Conservation (phyloP, 2,797 vertebrate species). For the Gymnothorax javanicus region DNA sequence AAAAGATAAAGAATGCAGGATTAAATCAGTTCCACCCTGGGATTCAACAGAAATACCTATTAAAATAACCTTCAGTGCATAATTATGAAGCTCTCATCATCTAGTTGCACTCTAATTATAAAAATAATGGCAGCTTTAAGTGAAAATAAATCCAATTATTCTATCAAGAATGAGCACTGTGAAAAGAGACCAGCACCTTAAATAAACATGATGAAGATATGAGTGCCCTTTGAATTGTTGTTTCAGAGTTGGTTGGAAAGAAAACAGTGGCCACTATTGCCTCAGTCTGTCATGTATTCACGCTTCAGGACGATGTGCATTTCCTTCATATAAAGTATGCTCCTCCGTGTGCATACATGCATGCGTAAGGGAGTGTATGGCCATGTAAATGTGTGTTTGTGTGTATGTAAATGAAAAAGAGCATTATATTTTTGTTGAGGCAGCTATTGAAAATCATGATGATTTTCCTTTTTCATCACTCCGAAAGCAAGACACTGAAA, state of each 20-base stretch:
- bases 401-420: not conserved
- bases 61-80: not conserved
- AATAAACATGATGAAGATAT: not conserved
- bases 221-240: not conserved
- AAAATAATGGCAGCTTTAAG: constrained; percentile 16
- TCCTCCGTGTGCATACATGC: not conserved
- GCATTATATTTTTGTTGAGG: not conserved
- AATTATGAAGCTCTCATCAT: constrained; percentile 1
- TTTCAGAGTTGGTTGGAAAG: not conserved
- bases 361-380: not conserved
- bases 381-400: not conserved
- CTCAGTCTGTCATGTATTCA: not conserved
- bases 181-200: not conserved
- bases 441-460: not conserved
- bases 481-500: not conserved
- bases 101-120: constrained; percentile 1
- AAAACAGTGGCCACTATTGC: not conserved
- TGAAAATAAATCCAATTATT: not conserved
- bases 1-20: not conserved
- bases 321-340: not conserved
- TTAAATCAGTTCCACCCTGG: not conserved
- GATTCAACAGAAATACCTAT: not conserved
- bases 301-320: not conserved
- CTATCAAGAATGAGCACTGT: not conserved
- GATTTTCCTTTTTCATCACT: not conserved